These are phyloP conservation scores for Drosophila nigrodunni DNA, from an alignment of 1,140 invertebrate genomes.

Conservation along the genomic window DNA sequence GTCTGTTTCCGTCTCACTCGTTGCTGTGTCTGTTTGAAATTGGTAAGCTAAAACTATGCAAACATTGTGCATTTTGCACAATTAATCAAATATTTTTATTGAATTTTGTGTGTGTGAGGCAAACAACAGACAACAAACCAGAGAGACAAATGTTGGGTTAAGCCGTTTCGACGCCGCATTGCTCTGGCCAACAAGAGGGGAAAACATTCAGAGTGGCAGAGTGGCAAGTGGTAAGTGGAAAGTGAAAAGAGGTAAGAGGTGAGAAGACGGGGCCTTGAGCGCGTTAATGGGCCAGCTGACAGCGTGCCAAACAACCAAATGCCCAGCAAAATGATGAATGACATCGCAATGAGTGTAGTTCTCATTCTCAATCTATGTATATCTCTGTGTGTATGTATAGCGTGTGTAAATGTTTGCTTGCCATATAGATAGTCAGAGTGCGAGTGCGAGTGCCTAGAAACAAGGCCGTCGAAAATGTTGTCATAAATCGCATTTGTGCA, in stretches of 20 bases:
- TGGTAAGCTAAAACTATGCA: constrained; percentile 69
- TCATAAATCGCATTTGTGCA: constrained; percentile 82
- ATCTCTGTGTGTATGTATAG: constrained; percentile 20
- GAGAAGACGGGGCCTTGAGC: constrained; percentile 18
- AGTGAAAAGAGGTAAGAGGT: not conserved
- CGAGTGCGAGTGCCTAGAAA: constrained; percentile 24
- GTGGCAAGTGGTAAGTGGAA: not conserved
- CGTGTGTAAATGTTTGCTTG: constrained; percentile 25
- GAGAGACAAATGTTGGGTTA: constrained; percentile 63
- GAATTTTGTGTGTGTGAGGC: constrained; percentile 51
- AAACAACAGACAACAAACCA: constrained; percentile 58
- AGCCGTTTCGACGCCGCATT: constrained; percentile 32
- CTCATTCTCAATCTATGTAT: constrained; percentile 5
- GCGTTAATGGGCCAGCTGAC: constrained; percentile 79
- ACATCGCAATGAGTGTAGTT: constrained; percentile 32
- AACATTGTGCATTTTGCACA: constrained; percentile 73
- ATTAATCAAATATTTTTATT: constrained; percentile 81
- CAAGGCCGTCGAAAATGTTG: constrained; percentile 46
- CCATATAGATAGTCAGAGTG: constrained; percentile 1
- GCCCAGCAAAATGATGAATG: constrained; percentile 59
- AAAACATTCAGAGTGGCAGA: too few species aligned
- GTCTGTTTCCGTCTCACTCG: constrained; percentile 12
- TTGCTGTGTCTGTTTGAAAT: constrained; percentile 7
- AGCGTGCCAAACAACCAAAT: constrained; percentile 57
- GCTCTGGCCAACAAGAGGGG: constrained; percentile 21